A percentile compares a stretch with the other conserved stretches of the same genome.
Evolutionary conservation across 2,888 invertebrate species (phyloP).

Genomic region (Strigamia transsilvanica): DNA sequence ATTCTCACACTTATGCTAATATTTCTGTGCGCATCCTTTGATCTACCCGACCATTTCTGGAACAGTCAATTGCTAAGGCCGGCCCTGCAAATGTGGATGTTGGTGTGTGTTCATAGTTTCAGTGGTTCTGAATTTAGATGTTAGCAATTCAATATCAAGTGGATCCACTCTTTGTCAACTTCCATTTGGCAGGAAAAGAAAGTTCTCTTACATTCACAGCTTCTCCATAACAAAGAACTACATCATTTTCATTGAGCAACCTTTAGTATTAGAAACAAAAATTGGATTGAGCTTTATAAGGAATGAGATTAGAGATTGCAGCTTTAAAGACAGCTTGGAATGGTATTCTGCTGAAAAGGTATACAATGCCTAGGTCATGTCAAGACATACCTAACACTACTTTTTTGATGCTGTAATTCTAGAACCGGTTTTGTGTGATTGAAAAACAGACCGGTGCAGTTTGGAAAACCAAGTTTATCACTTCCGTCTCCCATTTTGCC

Average conservation of each 20-base stretch:
- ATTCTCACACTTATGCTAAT: too few species aligned
- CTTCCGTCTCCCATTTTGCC: slow-evolving; percentile 65
- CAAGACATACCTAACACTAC: background rate
- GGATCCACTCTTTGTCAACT: slow-evolving; percentile 56
- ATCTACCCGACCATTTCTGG: too few species aligned
- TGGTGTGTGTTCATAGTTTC: background rate
- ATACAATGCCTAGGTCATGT: background rate
- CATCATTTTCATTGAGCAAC: slow-evolving; percentile 68
- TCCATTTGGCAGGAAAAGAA: slow-evolving; percentile 57
- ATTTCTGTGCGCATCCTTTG: too few species aligned
- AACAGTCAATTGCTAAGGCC: too few species aligned
- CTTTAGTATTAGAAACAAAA: slow-evolving; percentile 63
- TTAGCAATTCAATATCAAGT: background rate
- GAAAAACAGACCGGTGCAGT: slow-evolving; percentile 64
- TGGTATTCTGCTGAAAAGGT: slow-evolving; percentile 60
- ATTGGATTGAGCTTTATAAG: slow-evolving; percentile 63
- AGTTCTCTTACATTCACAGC: slow-evolving; percentile 64
- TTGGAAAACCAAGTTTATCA: slow-evolving; percentile 62
- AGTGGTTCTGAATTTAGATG: background rate
- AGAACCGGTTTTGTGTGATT: slow-evolving; percentile 64
- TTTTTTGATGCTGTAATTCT: slow-evolving; percentile 55
- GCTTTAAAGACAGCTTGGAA: slow-evolving; percentile 63
- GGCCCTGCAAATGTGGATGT: too few species aligned
- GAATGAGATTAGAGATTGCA: slow-evolving; percentile 61
- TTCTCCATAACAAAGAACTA: slow-evolving; percentile 69